Evolutionary conservation across 2,797 vertebrate species (phyloP).

Genomic region (Centropyge bicolor): DNA sequence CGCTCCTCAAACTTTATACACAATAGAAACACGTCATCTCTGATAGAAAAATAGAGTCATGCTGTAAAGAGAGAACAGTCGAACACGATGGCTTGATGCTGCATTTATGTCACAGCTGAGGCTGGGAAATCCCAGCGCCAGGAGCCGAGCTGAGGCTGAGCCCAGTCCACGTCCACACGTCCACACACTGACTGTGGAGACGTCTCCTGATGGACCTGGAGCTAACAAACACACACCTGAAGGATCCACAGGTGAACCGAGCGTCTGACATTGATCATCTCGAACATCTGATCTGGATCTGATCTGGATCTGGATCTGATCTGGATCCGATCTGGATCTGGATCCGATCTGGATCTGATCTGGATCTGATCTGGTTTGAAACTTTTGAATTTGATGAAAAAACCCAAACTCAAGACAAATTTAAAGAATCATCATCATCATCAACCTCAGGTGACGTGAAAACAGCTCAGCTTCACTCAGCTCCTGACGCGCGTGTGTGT

Average conservation of each 20-base stretch:
- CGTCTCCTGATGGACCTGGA: neutral
- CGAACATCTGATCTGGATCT: too few relatives aligned
- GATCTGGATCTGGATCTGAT: too few relatives aligned
- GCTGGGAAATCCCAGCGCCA: conserved; percentile 47
- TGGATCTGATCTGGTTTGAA: too few relatives aligned
- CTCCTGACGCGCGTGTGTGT: conserved; percentile 9
- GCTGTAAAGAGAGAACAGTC: conserved; percentile 77
- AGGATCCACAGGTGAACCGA: too few relatives aligned
- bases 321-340: too few relatives aligned
- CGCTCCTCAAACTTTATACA: conserved; percentile 19
- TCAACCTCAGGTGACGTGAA: neutral
- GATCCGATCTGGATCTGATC: too few relatives aligned
- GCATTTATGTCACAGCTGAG: conserved; percentile 49
- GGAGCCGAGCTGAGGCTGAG: conserved; percentile 24
- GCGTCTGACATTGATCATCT: too few relatives aligned
- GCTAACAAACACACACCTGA: too few relatives aligned
- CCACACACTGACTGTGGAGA: neutral
- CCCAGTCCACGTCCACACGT: neutral
- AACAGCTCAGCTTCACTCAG: neutral
- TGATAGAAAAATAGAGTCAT: conserved; percentile 80
- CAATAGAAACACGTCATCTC: conserved; percentile 54
- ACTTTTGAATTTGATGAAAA: too few relatives aligned
- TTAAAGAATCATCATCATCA: too few relatives aligned
- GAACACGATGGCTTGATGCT: conserved; percentile 67
- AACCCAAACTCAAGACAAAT: too few relatives aligned